phyloP scores from a whole-genome alignment of 2,113 vertebrate species.

The Scomber japonicus region DNA sequence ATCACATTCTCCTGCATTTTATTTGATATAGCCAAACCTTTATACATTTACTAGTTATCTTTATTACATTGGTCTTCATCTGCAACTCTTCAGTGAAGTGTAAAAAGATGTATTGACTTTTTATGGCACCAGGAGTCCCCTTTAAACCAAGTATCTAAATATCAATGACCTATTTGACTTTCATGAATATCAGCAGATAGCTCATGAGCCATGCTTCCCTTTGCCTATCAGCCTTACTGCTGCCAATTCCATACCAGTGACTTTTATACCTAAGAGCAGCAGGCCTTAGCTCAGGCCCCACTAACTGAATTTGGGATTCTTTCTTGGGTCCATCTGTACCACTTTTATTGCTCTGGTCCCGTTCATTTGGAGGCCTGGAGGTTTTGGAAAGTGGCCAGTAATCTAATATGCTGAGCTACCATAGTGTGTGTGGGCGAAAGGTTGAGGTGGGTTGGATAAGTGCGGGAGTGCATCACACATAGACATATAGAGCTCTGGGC shows the following conservation, averaged over 20 bases:
- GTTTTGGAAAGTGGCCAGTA: constrained; percentile 59
- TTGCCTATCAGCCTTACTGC: not conserved
- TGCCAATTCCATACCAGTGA: not conserved
- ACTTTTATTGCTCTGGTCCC: constrained; percentile 65
- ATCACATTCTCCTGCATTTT: constrained; percentile 1
- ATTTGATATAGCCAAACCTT: constrained; percentile 3
- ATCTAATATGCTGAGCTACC: constrained; percentile 63
- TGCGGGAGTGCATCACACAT: not conserved
- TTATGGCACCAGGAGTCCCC: not conserved
- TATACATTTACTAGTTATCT: not conserved
- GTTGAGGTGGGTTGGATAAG: not conserved
- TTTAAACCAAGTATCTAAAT: constrained; percentile 59
- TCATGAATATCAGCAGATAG: constrained; percentile 60
- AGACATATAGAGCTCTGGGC: constrained; percentile 3
- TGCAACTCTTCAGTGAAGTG: not conserved
- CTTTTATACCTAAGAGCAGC: constrained; percentile 42
- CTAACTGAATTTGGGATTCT: constrained; percentile 71
- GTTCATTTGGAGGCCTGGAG: constrained; percentile 64
- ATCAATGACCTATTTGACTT: constrained; percentile 77
- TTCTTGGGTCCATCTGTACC: constrained; percentile 53
- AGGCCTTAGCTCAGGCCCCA: constrained; percentile 30
- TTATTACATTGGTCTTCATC: constrained; percentile 26
- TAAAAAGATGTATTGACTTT: constrained; percentile 16
- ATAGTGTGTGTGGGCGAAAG: not conserved
- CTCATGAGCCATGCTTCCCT: not conserved